A percentile compares a stretch with the other conserved stretches of the same genome.
These are phyloP conservation scores for Nephrotoma flavescens DNA, from an alignment of 2,888 invertebrate species.

Conservation along the genomic window DNA sequence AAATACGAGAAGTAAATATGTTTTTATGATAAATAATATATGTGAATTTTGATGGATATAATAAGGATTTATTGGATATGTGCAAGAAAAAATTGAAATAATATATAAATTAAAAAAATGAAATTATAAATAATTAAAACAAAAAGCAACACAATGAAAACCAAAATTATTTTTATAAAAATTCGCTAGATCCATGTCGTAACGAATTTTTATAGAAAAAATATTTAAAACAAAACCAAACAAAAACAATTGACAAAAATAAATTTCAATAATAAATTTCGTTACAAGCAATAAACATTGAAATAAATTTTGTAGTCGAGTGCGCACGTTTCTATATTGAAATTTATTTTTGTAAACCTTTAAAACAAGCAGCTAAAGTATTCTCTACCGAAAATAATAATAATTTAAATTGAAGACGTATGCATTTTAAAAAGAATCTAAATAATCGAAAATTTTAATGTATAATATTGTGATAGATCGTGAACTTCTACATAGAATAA, in stretches of 20 bases:
- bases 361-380: not conserved
- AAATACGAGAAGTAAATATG: not conserved
- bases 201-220: not conserved
- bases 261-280: not conserved
- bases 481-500: not conserved
- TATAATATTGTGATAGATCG: not conserved
- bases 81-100: not conserved
- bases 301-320: not conserved
- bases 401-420: not conserved
- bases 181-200: not conserved
- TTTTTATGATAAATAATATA: not conserved
- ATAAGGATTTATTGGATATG: not conserved
- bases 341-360: not conserved
- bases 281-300: not conserved
- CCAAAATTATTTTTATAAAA: not conserved
- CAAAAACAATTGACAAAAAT: not conserved
- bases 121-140: not conserved
- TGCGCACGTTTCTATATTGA: not conserved
- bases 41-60: not conserved
- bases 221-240: not conserved
- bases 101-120: not conserved
- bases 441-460: not conserved
- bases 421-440: not conserved
- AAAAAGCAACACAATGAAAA: not conserved
- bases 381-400: not conserved